Percentiles rank a stretch among this genome's conserved stretches.
These are phyloP conservation scores for Pipistrellus nathusii DNA, from an alignment of 2,797 vertebrate genomes.

Conservation along the genomic window DNA sequence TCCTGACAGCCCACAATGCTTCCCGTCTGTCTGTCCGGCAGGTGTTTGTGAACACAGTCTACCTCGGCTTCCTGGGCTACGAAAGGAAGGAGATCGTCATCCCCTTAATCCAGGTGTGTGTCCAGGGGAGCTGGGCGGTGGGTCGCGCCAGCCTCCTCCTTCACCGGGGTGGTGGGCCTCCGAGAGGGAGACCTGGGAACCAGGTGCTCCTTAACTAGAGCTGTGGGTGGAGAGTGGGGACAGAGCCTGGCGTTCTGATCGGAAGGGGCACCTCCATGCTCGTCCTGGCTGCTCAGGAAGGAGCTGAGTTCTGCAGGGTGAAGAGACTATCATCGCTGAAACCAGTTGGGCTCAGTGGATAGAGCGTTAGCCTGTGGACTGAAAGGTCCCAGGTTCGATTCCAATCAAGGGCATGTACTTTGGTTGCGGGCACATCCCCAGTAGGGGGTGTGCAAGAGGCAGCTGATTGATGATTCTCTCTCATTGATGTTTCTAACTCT, in stretches of 20 bases:
- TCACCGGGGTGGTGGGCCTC: not conserved
- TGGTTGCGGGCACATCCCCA: too few relatives aligned
- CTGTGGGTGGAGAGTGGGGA: not conserved
- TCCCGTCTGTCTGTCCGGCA: constrained; percentile 78
- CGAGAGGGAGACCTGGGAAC: not conserved
- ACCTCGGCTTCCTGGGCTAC: constrained; percentile 93
- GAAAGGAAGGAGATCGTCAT: constrained; percentile 89
- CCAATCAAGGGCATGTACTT: too few relatives aligned
- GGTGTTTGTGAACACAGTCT: constrained; percentile 95
- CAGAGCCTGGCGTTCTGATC: not conserved
- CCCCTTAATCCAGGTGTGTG: constrained; percentile 92
- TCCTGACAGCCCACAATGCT: not conserved
- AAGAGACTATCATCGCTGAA: not conserved
- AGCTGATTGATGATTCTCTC: too few relatives aligned
- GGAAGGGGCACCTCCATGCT: not conserved
- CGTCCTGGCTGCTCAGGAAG: not conserved
- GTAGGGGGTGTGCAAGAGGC: too few relatives aligned
- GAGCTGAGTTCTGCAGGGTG: not conserved
- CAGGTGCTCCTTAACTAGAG: not conserved
- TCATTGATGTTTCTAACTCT: too few relatives aligned
- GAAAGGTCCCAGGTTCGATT: too few relatives aligned
- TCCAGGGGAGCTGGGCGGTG: not conserved
- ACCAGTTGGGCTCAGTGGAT: too few relatives aligned
- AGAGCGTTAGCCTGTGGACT: too few relatives aligned
- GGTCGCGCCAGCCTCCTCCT: not conserved